Evolutionary conservation across 2,113 vertebrate genomes (phyloP).

Genomic region (Gymnobelideus leadbeateri): DNA sequence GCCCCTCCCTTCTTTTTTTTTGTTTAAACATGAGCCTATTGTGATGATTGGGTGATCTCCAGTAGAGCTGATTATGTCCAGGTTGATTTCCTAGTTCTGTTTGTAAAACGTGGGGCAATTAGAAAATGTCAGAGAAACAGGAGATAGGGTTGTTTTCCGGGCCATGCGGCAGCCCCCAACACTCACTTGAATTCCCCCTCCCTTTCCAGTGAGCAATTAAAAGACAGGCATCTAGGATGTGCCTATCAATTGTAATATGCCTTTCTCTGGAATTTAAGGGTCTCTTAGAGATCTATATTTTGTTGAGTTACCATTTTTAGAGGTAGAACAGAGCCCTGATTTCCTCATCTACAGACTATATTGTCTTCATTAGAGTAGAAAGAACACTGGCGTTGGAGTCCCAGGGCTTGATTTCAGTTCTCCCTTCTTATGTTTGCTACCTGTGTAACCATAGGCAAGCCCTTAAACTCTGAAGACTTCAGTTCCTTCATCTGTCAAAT

Average conservation of each 20-base stretch:
- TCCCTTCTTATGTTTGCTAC: background rate
- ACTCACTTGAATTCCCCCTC: background rate
- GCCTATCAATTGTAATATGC: background rate
- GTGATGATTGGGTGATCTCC: conserved; percentile 83
- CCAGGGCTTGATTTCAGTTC: background rate
- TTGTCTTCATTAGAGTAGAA: background rate
- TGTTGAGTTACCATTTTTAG: background rate
- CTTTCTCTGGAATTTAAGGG: background rate
- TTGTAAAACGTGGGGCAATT: conserved; percentile 77
- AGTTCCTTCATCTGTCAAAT: background rate
- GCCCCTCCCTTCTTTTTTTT: conserved; percentile 34
- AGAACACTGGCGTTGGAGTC: background rate
- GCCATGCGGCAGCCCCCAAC: background rate
- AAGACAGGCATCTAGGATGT: background rate
- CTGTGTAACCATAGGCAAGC: background rate
- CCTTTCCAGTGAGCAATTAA: background rate
- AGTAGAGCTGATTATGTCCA: conserved; percentile 79
- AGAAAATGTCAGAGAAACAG: conserved; percentile 76
- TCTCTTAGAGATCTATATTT: background rate
- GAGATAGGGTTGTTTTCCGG: conserved; percentile 39
- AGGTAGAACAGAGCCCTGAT: background rate
- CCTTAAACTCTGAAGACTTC: background rate
- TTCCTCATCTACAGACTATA: background rate
- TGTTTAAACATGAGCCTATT: conserved; percentile 85
- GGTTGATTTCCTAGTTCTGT: conserved; percentile 81